These are phyloP conservation scores for Spinus pinus DNA, from an alignment of 2,797 vertebrate genomes.

Conservation along the genomic window DNA sequence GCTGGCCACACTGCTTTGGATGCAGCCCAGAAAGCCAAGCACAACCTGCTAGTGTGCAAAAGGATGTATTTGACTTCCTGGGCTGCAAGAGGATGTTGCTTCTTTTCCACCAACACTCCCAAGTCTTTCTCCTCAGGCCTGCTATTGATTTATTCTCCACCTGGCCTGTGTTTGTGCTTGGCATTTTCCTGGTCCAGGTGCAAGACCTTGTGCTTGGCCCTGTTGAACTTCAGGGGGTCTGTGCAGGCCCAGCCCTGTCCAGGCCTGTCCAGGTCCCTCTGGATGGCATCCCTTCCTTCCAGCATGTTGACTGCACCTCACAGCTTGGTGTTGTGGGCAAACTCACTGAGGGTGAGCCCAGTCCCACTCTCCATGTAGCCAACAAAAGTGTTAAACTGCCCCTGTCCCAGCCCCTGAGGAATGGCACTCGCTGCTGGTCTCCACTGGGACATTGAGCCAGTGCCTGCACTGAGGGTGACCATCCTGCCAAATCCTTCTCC, in stretches of 20 bases:
- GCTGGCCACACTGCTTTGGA: not conserved
- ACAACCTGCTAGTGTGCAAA: not conserved
- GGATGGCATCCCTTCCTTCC: not conserved
- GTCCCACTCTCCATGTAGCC: not conserved
- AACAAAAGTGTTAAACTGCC: not conserved
- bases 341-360: not conserved
- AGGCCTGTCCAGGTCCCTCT: not conserved
- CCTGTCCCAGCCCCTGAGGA: not conserved
- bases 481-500: not conserved
- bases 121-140: not conserved
- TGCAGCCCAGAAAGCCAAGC: not conserved
- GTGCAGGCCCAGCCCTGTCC: not conserved
- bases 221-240: not conserved
- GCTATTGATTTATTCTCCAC: accelerated
- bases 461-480: not conserved
- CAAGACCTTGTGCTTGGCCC: not conserved
- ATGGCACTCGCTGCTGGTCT: not conserved
- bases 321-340: not conserved
- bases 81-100: not conserved
- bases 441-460: not conserved
- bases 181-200: no score
- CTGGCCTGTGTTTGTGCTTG: not conserved
- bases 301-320: not conserved
- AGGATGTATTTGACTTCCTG: not conserved
- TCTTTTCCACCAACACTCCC: not conserved